Conservation (phyloP, 2,113 vertebrate species). For the Coryphaenoides rupestris region DNA sequence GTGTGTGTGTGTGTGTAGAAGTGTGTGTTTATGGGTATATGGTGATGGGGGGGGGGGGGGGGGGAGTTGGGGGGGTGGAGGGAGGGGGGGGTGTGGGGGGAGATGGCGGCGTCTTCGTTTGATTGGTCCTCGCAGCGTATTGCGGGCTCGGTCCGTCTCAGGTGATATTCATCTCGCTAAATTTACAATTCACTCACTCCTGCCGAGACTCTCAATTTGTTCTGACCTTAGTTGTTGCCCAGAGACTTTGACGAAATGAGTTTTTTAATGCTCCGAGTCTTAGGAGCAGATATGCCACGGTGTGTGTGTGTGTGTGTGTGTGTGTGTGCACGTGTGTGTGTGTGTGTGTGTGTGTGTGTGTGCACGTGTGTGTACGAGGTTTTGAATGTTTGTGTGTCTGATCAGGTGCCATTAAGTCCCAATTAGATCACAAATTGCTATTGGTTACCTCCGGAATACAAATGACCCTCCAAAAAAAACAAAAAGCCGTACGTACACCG, state of each 20-base stretch:
- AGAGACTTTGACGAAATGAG: constrained; percentile 40
- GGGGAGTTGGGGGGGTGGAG: neutral
- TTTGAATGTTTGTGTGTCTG: neutral
- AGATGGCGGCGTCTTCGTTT: neutral
- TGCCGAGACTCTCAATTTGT: constrained; percentile 51
- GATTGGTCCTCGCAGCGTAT: constrained; percentile 21
- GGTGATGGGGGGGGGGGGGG: neutral
- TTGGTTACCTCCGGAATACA: constrained; percentile 48
- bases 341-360: constrained; percentile 15
- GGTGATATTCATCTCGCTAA: constrained; percentile 53
- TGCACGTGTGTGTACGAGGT: constrained; percentile 1
- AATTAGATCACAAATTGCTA: constrained; percentile 60
- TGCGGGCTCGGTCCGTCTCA: constrained; percentile 31
- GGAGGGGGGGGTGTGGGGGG: no score
- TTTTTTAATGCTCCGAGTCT: constrained; percentile 39
- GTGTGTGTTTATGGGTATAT: neutral
- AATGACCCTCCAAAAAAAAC: constrained; percentile 27
- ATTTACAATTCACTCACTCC: constrained; percentile 55
- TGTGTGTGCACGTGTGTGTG: neutral
- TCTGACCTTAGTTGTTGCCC: constrained; percentile 59
- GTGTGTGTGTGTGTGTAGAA: neutral
- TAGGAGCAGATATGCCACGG: constrained; percentile 7
- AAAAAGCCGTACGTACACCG: neutral
- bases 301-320: constrained; percentile 5
- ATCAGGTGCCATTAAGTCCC: constrained; percentile 60